Evolutionary conservation across 2,113 vertebrate genomes (phyloP), one percentile per base, ranked within the genome.

Genomic region (Misgurnus mizolepis): DNA sequence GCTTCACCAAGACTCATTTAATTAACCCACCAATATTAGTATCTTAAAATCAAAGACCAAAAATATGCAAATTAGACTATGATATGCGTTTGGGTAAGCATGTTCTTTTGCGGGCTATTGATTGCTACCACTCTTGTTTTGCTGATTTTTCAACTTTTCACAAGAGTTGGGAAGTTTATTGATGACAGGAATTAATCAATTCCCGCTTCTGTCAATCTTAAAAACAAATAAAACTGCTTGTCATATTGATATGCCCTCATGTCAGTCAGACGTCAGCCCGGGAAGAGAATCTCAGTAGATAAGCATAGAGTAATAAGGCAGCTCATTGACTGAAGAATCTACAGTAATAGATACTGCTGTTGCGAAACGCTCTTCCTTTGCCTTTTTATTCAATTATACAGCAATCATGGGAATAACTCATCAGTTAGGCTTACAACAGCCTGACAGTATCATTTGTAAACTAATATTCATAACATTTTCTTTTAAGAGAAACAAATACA

Each of bases 181-280:
- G 72, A 80, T 76, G 73, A 78, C 61, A 62, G 76, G 74, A 84
- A 81, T 73, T 61, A 81, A 84, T 84, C 67, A 84, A 67, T 77
- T 41, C 65, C 67, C 53, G 43, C 66, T 53, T 70, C 62, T 49
- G 65, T 84, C 74, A 73, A 78, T 60, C 45, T 7, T 41, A 14
- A 71, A 27, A 79, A 64, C 77, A 76, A 79, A 68, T 69, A 70
- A 66, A 64, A 62, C 45, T 58, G 15, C 58, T n/a, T 72, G 56
- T 77, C 60, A 73, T 78, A 78, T 78, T 72, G 81, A 80, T 78
- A 27, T 67, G 65, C 67, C 71, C 53, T 76, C 58, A 41, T 45
- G 76, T 41, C 65, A 76, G 71, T 74, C 78, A 66, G 47, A 61
- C 56, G 62, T 65, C 58, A 12, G 43, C 50, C 18, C 18, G 56